Evolutionary conservation across 2,797 vertebrate species (phyloP), one percentile per base, ranked within the genome.

Genomic region (Sebastes steindachneri): DNA sequence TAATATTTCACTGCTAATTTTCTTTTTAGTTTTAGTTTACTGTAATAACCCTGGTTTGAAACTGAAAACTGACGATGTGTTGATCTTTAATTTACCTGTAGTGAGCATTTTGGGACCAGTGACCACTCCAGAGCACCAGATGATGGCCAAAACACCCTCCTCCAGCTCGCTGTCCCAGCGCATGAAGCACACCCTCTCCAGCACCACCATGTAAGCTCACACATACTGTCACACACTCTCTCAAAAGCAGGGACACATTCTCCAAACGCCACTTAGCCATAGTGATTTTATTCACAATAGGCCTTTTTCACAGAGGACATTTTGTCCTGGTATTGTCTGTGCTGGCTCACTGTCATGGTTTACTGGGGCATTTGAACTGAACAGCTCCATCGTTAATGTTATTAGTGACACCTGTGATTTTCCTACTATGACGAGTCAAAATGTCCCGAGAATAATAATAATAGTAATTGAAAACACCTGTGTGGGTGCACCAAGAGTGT

Each of bases 61-160:
- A 66, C 58, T 35, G 19, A 54, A 9, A 57, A 66, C 59, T 29
- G 19, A 55, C 9, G 19, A 31, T 70, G 2, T 26, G 17, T 14
- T 62, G 3, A 28, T 55, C 9, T 65, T 74, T 8, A 7, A 35
- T 73, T 21, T 23, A 2, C 89, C 29, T 86, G 45, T 28, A 98
- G 98, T 97, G 88, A 98, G 97, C 87, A 96, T 99, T 37, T 70
- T 99, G 82, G 98, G 97, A 12, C 97, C 98, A 2, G 91, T 98
- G 84, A 98, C 97, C 4, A 99, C 98, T 48, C 98, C 98, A 0
- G 97, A 99, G 67, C 97, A 96, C 51, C 92, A 94, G 76, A 96
- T 96, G 89, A 94, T 98, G 91, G 84, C 88, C 75, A 99, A 98
- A 93, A 98, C 97, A 0, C 96, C 97, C 0, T 98, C 97, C 0